Evolutionary conservation across 1,140 invertebrate genomes (phyloP).

Genomic region (Sesamia nonagrioides): DNA sequence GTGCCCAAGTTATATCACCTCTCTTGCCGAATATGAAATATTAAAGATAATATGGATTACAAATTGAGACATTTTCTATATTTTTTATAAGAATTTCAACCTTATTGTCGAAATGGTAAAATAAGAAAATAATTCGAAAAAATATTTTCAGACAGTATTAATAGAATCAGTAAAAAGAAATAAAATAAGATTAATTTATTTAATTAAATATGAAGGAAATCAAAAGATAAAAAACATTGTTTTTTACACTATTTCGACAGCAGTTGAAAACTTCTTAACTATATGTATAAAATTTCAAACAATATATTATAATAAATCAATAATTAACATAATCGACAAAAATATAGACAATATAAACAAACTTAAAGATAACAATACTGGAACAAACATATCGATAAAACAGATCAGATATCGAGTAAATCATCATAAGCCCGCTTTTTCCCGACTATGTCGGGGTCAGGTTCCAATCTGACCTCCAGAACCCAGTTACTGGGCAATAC

Average conservation of each 20-base stretch:
- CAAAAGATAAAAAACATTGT: neutral
- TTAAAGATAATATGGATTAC: constrained; percentile 8
- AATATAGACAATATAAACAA: neutral
- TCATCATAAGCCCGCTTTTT: no score
- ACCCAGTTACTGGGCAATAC: no score
- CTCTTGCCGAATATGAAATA: constrained; percentile 52
- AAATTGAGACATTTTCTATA: neutral
- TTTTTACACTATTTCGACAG: neutral
- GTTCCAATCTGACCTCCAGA: no score
- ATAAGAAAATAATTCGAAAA: neutral
- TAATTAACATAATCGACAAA: constrained; percentile 4
- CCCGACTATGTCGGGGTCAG: no score
- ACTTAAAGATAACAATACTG: constrained; percentile 1
- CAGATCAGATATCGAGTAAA: no score
- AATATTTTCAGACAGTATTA: neutral
- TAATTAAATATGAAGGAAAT: neutral
- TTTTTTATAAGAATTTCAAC: neutral
- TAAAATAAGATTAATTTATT: neutral
- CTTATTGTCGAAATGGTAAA: neutral
- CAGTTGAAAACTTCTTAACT: neutral
- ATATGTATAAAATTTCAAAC: neutral
- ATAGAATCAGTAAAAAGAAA: neutral
- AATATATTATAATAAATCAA: neutral
- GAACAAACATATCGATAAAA: neutral
- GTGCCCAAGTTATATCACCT: no score